Percentiles rank a stretch among this genome's conserved stretches.
Evolutionary conservation across 1,140 invertebrate species (phyloP).

Genomic region (Hyles euphorbiae): DNA sequence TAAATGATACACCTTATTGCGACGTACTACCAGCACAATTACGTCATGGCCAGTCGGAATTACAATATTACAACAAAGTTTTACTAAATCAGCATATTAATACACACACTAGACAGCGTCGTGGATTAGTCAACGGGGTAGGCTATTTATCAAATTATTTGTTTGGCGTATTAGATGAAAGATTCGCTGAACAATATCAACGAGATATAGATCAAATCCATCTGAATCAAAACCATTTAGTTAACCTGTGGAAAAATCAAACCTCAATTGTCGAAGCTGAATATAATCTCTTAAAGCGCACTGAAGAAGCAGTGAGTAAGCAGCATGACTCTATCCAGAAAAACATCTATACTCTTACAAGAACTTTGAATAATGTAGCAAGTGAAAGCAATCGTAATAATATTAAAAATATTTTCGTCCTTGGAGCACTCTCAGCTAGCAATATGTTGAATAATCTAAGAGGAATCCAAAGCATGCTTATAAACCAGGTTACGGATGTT

Average conservation of each 20-base stretch:
- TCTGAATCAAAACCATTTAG: constrained; percentile 3
- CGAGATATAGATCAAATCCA: constrained; percentile 7
- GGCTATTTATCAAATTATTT: constrained; percentile 3
- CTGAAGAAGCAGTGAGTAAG: constrained; percentile 9
- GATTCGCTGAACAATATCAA: constrained; percentile 9
- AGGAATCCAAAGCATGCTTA: constrained; percentile 5
- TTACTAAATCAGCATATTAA: constrained; percentile 10
- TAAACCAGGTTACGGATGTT: constrained; percentile 6
- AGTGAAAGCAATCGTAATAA: constrained; percentile 1
- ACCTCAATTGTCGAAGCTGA: constrained; percentile 14
- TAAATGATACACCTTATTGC: constrained; percentile 4
- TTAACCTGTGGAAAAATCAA: constrained; percentile 13
- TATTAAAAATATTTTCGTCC: not conserved
- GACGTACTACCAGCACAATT: constrained; percentile 10
- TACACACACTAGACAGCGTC: constrained; percentile 6
- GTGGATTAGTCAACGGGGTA: constrained; percentile 5
- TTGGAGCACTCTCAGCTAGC: constrained; percentile 4
- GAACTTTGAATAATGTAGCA: constrained; percentile 1
- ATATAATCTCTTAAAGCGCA: constrained; percentile 11
- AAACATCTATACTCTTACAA: not conserved
- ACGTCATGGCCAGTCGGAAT: constrained; percentile 8
- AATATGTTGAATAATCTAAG: constrained; percentile 4
- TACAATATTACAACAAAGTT: constrained; percentile 13
- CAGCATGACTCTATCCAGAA: constrained; percentile 11
- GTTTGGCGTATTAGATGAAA: not conserved